These are phyloP conservation scores for Drosophila formosana DNA, from an alignment of 2,888 invertebrate genomes.

Conservation along the genomic window DNA sequence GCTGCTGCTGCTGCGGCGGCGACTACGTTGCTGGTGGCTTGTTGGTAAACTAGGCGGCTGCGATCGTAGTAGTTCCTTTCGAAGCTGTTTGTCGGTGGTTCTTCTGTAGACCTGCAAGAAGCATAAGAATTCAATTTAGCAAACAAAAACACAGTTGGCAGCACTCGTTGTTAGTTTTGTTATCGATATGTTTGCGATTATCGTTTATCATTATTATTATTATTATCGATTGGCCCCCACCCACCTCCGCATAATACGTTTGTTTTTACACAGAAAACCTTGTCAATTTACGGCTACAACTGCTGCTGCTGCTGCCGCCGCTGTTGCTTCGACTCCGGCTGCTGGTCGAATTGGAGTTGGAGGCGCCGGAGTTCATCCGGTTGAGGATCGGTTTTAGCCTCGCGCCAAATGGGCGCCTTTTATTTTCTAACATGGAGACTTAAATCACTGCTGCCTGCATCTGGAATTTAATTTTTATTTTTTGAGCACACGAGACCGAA, in stretches of 20 bases:
- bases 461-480: constrained; percentile 27
- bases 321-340: constrained; percentile 1
- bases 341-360: not conserved
- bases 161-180: constrained; percentile 4
- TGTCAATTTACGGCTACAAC: constrained; percentile 43
- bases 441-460: not conserved
- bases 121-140: constrained; percentile 2
- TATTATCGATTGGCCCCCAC: constrained; percentile 26
- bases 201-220: not conserved
- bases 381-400: constrained; percentile 39
- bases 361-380: constrained; percentile 19
- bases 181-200: constrained; percentile 9
- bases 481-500: constrained; percentile 30
- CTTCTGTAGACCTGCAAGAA: constrained; percentile 85
- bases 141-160: constrained; percentile 47
- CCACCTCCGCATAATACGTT: constrained; percentile 79
- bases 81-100: constrained; percentile 85
- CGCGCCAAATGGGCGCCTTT: constrained; percentile 52
- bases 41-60: constrained; percentile 84
- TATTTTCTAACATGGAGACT: constrained; percentile 45
- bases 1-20: constrained; percentile 48
- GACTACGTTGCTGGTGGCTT: constrained; percentile 62
- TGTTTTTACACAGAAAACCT: constrained; percentile 63
- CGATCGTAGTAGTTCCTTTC: constrained; percentile 85
- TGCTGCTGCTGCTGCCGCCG: constrained; percentile 11